phyloP scores from a whole-genome alignment of 2,888 invertebrate species.

The Tachina grossa region DNA sequence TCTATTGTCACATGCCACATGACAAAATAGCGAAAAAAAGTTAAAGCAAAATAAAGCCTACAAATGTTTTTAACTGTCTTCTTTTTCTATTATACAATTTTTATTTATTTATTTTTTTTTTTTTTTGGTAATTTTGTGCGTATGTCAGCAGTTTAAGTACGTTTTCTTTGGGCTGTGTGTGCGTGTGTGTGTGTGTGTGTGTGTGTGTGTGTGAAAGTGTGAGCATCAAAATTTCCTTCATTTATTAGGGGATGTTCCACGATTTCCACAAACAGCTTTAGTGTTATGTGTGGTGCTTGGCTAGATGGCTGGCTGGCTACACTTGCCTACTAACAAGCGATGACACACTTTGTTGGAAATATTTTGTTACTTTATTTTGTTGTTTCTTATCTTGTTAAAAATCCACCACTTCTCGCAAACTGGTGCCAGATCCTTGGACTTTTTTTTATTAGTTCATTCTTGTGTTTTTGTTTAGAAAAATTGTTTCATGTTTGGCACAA shows the following conservation, averaged over 20 bases:
- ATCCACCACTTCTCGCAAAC: conserved; percentile 66
- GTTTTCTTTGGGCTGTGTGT: conserved; percentile 7
- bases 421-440: conserved; percentile 41
- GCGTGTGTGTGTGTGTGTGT: neutral
- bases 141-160: conserved; percentile 60
- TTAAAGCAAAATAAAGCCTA: conserved; percentile 61
- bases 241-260: conserved; percentile 64
- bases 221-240: conserved; percentile 30
- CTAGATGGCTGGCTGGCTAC: conserved; percentile 20
- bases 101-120: neutral
- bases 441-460: conserved; percentile 15
- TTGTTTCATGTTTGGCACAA: conserved; percentile 45
- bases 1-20: conserved; percentile 52
- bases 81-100: conserved; percentile 16
- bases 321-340: conserved; percentile 59
- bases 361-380: conserved; percentile 15
- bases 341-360: conserved; percentile 60
- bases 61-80: conserved; percentile 40
- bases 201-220: neutral
- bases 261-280: conserved; percentile 34
- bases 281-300: conserved; percentile 20
- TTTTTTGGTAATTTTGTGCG: conserved; percentile 47
- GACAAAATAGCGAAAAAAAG: conserved; percentile 50
- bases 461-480: conserved; percentile 21
- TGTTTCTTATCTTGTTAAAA: conserved; percentile 65